These are phyloP conservation scores for Eleginops maclovinus DNA, from an alignment of 2,113 vertebrate species.

Conservation along the genomic window DNA sequence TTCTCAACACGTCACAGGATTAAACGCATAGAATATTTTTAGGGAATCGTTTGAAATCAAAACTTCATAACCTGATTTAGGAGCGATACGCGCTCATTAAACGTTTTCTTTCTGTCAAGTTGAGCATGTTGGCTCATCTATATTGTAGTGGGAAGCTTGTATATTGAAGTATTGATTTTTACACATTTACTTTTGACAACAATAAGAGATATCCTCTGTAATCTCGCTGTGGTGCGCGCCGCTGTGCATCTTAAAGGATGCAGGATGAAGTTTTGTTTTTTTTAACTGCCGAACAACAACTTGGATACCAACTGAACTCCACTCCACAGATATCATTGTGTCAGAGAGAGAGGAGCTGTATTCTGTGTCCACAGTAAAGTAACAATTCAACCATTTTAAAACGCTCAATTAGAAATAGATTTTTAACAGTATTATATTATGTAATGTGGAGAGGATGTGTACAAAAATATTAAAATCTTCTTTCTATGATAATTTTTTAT, in stretches of 20 bases:
- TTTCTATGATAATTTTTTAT: too few relatives aligned
- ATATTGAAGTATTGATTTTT: neutral
- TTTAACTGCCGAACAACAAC: neutral
- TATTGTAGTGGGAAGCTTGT: neutral
- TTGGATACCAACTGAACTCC: neutral
- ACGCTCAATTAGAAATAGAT: neutral
- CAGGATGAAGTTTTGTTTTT: slow-evolving; percentile 39
- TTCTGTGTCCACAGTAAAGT: too few relatives aligned
- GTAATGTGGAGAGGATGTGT: neutral
- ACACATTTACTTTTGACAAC: neutral
- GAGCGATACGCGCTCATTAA: neutral
- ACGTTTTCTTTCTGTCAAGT: neutral
- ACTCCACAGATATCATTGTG: neutral
- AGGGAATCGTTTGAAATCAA: neutral
- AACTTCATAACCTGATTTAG: slow-evolving; percentile 11
- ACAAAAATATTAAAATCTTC: neutral
- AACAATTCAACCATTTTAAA: neutral
- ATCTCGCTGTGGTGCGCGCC: slow-evolving; percentile 24
- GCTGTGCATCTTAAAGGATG: slow-evolving; percentile 14
- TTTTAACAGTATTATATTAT: too few relatives aligned
- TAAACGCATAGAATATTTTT: neutral
- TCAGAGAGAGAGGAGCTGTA: too few relatives aligned
- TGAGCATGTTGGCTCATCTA: neutral
- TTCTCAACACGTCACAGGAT: neutral
- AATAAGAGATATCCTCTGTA: neutral